These are phyloP conservation scores for Nylanderia fulva DNA, from an alignment of 1,140 invertebrate genomes.

Conservation along the genomic window DNA sequence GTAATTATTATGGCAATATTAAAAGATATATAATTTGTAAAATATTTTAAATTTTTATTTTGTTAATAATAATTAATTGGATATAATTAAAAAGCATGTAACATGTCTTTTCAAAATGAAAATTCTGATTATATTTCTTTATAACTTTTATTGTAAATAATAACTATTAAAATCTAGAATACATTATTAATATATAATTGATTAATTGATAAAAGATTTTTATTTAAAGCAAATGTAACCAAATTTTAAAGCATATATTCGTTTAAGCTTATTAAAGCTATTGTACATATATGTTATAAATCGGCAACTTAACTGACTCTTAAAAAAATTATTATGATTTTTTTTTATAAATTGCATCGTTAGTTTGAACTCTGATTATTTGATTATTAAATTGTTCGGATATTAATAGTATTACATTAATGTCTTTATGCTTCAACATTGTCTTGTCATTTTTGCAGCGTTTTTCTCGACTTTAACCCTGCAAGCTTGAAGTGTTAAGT, in stretches of 20 bases:
- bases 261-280: not conserved
- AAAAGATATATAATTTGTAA: not conserved
- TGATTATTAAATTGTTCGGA: not conserved
- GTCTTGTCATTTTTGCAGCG: not conserved
- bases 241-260: conserved; percentile 7
- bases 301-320: not conserved
- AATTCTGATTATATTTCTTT: not conserved
- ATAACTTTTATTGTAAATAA: not conserved
- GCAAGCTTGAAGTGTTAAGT: conserved; percentile 16
- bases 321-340: not conserved
- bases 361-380: not conserved
- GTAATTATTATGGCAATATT: not conserved
- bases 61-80: not conserved
- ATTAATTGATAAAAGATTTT: not conserved
- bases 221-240: not conserved
- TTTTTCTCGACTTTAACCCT: conserved; percentile 31
- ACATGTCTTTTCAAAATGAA: not conserved
- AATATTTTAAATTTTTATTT: not conserved
- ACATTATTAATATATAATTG: not conserved
- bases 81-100: not conserved
- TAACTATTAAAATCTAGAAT: too few relatives aligned
- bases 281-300: not conserved
- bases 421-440: not conserved
- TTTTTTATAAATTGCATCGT: not conserved
- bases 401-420: not conserved